Evolutionary conservation across 2,113 vertebrate genomes (phyloP).

Genomic region (Chaetura pelagica): DNA sequence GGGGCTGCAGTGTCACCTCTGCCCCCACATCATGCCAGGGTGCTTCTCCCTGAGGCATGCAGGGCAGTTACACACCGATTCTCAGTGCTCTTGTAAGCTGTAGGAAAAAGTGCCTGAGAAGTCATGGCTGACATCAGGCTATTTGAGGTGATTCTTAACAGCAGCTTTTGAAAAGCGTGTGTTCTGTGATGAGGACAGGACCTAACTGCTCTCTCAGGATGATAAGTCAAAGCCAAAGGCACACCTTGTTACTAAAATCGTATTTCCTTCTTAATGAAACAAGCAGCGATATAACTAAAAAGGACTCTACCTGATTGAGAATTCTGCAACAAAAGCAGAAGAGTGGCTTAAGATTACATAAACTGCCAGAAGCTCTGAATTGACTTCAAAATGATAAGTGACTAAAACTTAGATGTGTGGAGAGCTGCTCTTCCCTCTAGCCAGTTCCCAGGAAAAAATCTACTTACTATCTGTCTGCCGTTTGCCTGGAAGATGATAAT

Average conservation of each 20-base stretch:
- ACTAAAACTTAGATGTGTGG: constrained; percentile 31
- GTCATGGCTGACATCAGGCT: neutral
- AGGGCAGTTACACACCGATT: rapidly evolving
- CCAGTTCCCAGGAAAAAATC: constrained; percentile 12
- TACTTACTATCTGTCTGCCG: constrained; percentile 24
- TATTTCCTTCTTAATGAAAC: constrained; percentile 3
- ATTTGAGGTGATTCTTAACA: neutral
- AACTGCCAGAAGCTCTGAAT: constrained; percentile 45
- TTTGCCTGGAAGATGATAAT: constrained; percentile 10
- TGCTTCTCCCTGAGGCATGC: neutral
- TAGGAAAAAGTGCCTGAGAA: neutral
- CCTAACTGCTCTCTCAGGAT: neutral
- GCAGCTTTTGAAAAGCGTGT: neutral
- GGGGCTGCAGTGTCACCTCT: neutral
- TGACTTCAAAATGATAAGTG: constrained; percentile 55
- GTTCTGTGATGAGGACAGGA: neutral
- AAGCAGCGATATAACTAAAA: neutral
- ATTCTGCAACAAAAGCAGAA: constrained; percentile 35
- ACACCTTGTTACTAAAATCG: neutral
- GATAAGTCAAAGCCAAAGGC: neutral
- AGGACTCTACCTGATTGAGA: neutral
- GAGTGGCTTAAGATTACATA: constrained; percentile 12
- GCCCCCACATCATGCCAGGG: neutral
- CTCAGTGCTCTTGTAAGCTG: rapidly evolving
- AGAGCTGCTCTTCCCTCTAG: constrained; percentile 21